Base-by-base conservation (phyloP, 2,888 invertebrate genomes). In the Drosophila neotestacea region DNA sequence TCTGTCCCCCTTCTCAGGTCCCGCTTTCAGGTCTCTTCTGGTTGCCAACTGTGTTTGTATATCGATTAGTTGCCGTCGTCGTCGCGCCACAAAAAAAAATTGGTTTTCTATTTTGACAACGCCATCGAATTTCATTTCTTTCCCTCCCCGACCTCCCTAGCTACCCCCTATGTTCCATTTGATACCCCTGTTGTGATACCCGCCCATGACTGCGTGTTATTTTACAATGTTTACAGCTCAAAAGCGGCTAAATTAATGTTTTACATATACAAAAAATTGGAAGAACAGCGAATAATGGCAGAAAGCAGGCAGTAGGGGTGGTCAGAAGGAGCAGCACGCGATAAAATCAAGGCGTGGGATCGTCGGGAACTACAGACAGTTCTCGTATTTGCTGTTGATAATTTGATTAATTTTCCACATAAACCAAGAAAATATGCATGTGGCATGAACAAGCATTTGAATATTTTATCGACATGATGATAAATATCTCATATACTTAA, bases 21-120 rank as follows among this genome's bases (percentile, higher is more conserved):
- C 51, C 54, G 28, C 56, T 46, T 56, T 51, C 9, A 36, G 38
- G 38, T 38, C 52, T 36, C 56, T 67, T 48, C 41, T 38, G 39
- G 42, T 61, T 83, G 83, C 88, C 88, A 88, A 88, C 77, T 63
- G 51, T 66, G 72, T 77, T 78, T 82, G 83, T 82, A 70, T 88
- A 88, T 88, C 88, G 83, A 88, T 88, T 85, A 77, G 70, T 85
- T 73, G 56, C 65, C 68, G 68, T 70, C 55, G 32, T 6, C 32
- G 32, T 32, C 32, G 32, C 32, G 22, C 60, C 68, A 77, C 65
- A 78, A 60, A 65, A 65, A 48, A 59, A 42, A 70, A 54, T 58
- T 61, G 34, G 10, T 39, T 69, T 64, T 69, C 67, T 50, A 64
- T 73, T 68, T 68, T 54, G 60, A 66, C 60, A 67, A 60, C 73